These are phyloP conservation scores for Pteropus alecto DNA, from an alignment of 2,113 vertebrate genomes.

Conservation along the genomic window DNA sequence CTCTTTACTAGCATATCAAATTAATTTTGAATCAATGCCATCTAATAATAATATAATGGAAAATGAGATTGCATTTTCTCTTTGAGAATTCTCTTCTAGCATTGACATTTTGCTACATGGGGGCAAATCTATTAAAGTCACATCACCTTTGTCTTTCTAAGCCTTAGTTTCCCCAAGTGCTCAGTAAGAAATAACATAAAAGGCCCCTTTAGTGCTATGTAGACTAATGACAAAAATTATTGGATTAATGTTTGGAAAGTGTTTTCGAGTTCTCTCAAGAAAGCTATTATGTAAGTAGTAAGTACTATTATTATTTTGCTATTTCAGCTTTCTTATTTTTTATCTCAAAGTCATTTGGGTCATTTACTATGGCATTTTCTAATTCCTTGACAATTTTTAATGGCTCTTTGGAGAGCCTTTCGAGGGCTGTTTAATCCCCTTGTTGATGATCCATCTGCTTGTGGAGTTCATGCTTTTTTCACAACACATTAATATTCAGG, in stretches of 20 bases:
- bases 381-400: constrained; percentile 75
- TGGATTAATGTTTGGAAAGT: constrained; percentile 73
- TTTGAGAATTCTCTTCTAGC: not conserved
- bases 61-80: not conserved
- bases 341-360: constrained; percentile 77
- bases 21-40: constrained; percentile 6
- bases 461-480: constrained; percentile 59
- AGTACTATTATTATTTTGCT: constrained; percentile 71
- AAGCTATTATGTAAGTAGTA: constrained; percentile 65
- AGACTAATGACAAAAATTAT: constrained; percentile 71
- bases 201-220: constrained; percentile 10
- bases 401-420: constrained; percentile 68
- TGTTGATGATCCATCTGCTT: constrained; percentile 64
- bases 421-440: constrained; percentile 68
- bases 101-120: not conserved
- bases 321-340: constrained; percentile 66
- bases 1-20: not conserved
- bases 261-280: constrained; percentile 70
- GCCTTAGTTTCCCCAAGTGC: constrained; percentile 55
- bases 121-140: constrained; percentile 29
- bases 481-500: constrained; percentile 73
- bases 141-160: constrained; percentile 44
- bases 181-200: constrained; percentile 40
- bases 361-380: constrained; percentile 74
- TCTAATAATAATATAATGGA: not conserved